phyloP scores from a whole-genome alignment of 1,140 invertebrate genomes.

The Dermatophagoides farinae region DNA sequence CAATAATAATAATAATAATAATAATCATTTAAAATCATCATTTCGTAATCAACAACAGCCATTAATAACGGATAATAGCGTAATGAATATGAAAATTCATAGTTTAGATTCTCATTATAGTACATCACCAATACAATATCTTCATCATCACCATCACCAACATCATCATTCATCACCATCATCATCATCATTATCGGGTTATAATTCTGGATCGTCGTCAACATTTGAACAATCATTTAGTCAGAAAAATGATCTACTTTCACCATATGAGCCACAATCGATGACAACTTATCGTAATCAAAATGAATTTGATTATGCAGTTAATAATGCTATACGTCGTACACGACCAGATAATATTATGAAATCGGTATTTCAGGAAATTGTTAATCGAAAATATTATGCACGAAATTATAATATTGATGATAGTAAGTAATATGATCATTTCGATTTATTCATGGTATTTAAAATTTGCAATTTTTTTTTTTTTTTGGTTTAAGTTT shows the following conservation, averaged over 20 bases:
- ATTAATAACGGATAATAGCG: too few species aligned
- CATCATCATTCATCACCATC: too few species aligned
- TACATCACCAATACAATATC: too few species aligned
- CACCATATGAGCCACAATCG: too few species aligned
- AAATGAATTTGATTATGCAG: not conserved
- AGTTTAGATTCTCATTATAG: too few species aligned
- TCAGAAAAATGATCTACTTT: too few species aligned
- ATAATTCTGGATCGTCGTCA: not conserved
- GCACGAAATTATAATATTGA: slow-evolving; percentile 6
- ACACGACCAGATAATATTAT: not conserved
- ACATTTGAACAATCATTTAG: not conserved
- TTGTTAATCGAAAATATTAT: slow-evolving; percentile 5
- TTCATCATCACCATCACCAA: too few species aligned
- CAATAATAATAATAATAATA: not conserved
- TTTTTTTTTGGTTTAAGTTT: slow-evolving; percentile 12
- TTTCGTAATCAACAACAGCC: too few species aligned
- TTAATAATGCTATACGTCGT: not conserved
- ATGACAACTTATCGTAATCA: not conserved
- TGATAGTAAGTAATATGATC: not conserved
- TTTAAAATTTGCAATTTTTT: not conserved
- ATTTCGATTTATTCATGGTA: not conserved
- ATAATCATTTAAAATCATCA: not conserved
- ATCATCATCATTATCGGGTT: too few species aligned
- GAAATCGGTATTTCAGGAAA: slow-evolving; percentile 9
- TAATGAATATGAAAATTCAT: too few species aligned